Evolutionary conservation across 2,888 invertebrate species (phyloP).

Genomic region (Alitta virens): DNA sequence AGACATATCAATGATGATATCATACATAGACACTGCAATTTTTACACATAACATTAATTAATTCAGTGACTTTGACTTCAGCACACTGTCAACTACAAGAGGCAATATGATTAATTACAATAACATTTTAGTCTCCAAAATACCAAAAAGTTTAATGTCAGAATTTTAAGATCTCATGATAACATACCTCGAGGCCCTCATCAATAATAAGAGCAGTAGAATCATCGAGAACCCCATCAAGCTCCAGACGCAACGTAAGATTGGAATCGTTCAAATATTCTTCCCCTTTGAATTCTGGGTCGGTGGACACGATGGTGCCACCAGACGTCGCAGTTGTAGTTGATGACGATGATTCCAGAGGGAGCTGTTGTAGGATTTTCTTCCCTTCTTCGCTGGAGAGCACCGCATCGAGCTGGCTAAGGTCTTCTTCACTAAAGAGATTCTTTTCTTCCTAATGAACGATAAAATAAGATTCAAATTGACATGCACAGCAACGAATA

Average conservation of each 20-base stretch:
- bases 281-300: conserved; percentile 7
- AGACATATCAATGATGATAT: too few species aligned
- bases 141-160: too few species aligned
- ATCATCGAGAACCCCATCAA: background rate
- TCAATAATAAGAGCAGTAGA: background rate
- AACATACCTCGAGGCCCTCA: too few species aligned
- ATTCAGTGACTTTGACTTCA: too few species aligned
- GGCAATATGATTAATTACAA: too few species aligned
- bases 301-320: background rate
- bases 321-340: background rate
- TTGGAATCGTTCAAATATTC: background rate
- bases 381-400: conserved; percentile 39
- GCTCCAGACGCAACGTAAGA: background rate
- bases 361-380: conserved; percentile 36
- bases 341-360: background rate
- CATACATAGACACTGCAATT: too few species aligned
- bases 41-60: too few species aligned
- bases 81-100: too few species aligned
- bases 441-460: conserved; percentile 40
- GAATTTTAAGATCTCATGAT: too few species aligned
- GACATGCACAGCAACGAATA: too few species aligned
- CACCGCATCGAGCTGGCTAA: conserved; percentile 42
- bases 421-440: conserved; percentile 44
- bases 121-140: too few species aligned
- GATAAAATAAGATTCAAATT: too few species aligned